Percentiles rank a stretch among this genome's conserved stretches.
phyloP scores from a whole-genome alignment of 2,888 invertebrate genomes.

The Synanthedon vespiformis region DNA sequence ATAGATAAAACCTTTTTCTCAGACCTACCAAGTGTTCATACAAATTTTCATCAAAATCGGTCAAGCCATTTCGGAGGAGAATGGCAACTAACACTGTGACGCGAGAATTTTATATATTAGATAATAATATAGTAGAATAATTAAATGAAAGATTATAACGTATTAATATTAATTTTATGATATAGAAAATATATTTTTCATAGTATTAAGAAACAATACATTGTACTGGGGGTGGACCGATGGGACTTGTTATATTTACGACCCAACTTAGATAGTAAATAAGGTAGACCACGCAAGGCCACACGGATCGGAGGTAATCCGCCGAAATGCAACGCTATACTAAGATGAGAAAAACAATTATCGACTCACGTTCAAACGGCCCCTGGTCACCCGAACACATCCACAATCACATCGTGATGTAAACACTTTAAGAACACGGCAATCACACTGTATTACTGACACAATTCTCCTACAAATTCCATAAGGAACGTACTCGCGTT shows the following conservation, averaged over 20 bases:
- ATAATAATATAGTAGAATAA: too few relatives aligned
- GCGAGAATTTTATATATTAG: too few relatives aligned
- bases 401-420: neutral
- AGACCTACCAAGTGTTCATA: too few relatives aligned
- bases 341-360: neutral
- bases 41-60: too few relatives aligned
- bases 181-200: too few relatives aligned
- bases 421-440: neutral
- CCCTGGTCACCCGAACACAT: neutral
- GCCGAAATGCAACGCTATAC: slow-evolving; percentile 1
- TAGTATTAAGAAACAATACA: neutral
- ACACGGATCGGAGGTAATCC: neutral
- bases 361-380: neutral
- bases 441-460: neutral
- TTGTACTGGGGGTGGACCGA: neutral
- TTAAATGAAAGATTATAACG: too few relatives aligned
- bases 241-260: slow-evolving; percentile 7
- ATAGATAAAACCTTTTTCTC: too few relatives aligned
- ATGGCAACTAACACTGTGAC: too few relatives aligned
- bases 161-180: too few relatives aligned
- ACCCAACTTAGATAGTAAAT: slow-evolving; percentile 8
- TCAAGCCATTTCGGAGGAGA: too few relatives aligned
- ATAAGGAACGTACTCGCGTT: neutral
- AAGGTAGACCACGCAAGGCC: slow-evolving; percentile 5
- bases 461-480: neutral